Evolutionary conservation across 2,888 invertebrate genomes (phyloP).

Genomic region (Azorinus chamasolen): DNA sequence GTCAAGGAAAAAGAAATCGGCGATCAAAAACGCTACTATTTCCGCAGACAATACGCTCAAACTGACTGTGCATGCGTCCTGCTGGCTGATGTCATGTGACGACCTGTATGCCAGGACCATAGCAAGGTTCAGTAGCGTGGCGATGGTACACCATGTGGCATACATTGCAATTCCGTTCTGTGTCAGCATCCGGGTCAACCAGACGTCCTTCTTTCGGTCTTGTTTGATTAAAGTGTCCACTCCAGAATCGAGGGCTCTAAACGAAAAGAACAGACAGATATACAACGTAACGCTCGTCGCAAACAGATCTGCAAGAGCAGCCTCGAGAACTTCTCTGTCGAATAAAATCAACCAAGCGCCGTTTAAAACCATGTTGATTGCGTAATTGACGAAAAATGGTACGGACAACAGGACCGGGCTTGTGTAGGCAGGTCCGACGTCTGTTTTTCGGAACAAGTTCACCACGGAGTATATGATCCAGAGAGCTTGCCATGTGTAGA

Average conservation of each 20-base stretch:
- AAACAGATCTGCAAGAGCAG: constrained; percentile 67
- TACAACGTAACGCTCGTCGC: constrained; percentile 72
- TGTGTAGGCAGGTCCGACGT: constrained; percentile 73
- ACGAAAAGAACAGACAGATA: constrained; percentile 73
- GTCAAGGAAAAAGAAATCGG: constrained; percentile 80
- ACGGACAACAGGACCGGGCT: constrained; percentile 75
- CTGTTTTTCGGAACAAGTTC: constrained; percentile 74
- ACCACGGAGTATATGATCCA: constrained; percentile 79
- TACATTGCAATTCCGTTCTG: constrained; percentile 84
- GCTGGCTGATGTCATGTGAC: constrained; percentile 47
- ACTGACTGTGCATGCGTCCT: constrained; percentile 72
- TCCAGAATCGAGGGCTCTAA: constrained; percentile 69
- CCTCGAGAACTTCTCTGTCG: constrained; percentile 76
- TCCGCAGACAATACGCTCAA: constrained; percentile 74
- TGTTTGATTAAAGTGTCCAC: constrained; percentile 67
- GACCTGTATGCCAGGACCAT: constrained; percentile 74
- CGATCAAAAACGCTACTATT: constrained; percentile 75
- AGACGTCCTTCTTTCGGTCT: constrained; percentile 73
- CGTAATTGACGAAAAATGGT: constrained; percentile 71
- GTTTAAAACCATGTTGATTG: constrained; percentile 72
- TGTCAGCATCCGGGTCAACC: constrained; percentile 80
- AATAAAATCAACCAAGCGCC: constrained; percentile 82
- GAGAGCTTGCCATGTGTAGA: constrained; percentile 78
- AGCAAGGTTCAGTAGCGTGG: constrained; percentile 81
- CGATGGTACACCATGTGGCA: constrained; percentile 82